Evolutionary conservation across 2,113 vertebrate genomes (phyloP).

Genomic region (Cettia cetti): DNA sequence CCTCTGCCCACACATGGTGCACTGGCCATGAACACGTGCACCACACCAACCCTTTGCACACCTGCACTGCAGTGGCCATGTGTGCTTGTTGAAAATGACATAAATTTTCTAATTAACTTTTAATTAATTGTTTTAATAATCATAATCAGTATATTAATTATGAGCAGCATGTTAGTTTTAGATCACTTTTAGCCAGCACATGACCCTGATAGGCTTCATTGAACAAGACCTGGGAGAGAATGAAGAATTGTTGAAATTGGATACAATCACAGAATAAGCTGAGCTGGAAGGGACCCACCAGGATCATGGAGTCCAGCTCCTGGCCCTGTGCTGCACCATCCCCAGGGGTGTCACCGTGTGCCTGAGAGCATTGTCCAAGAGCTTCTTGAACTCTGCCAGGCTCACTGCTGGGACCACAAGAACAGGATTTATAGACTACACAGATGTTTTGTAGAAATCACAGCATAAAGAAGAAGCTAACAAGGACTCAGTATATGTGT

Average conservation of each 20-base stretch:
- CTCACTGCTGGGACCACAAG: not conserved
- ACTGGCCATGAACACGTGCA: not conserved
- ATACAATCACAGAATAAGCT: not conserved
- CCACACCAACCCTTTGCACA: not conserved
- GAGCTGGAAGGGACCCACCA: not conserved
- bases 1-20: not conserved
- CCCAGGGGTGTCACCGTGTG: not conserved
- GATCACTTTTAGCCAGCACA: not conserved
- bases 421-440: not conserved
- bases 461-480: not conserved
- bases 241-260: not conserved
- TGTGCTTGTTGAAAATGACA: not conserved
- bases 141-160: not conserved
- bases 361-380: not conserved
- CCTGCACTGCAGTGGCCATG: not conserved
- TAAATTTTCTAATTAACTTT: not conserved
- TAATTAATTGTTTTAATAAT: not conserved
- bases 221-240: not conserved
- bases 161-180: not conserved
- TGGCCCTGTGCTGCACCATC: not conserved
- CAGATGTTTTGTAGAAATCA: not conserved
- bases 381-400: not conserved
- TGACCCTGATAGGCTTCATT: not conserved
- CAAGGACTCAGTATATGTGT: not conserved
- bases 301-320: not conserved